Percentiles rank a stretch among this genome's conserved stretches.
These are phyloP conservation scores for Venturia canescens DNA, from an alignment of 1,140 invertebrate species.

Conservation along the genomic window DNA sequence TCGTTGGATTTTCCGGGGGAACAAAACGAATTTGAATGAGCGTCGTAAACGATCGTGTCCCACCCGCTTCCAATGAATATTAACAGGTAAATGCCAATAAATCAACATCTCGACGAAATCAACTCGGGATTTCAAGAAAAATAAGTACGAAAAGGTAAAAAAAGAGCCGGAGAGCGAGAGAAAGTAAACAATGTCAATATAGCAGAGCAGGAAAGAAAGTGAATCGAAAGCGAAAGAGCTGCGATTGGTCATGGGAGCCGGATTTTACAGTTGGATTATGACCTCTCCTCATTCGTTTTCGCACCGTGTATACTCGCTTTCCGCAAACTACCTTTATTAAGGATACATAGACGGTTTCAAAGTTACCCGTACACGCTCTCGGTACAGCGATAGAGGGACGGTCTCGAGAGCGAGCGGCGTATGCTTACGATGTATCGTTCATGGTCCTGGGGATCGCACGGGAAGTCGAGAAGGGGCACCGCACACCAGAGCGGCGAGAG, in stretches of 20 bases:
- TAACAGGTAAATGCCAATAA: too few relatives aligned
- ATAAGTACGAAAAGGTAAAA: not conserved
- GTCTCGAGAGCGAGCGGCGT: not conserved
- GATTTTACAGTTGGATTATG: not conserved
- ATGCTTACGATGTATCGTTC: constrained; percentile 4
- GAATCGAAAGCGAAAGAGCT: not conserved
- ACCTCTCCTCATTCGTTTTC: not conserved
- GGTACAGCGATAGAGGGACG: not conserved
- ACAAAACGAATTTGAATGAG: too few relatives aligned
- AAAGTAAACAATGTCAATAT: too few relatives aligned
- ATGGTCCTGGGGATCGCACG: constrained; percentile 8
- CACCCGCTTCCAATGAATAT: too few relatives aligned
- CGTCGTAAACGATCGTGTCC: too few relatives aligned
- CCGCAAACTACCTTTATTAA: not conserved
- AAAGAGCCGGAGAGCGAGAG: not conserved
- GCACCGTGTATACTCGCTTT: not conserved
- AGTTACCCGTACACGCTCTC: not conserved
- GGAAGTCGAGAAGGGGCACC: constrained; percentile 3
- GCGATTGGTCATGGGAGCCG: not conserved
- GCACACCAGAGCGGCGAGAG: not conserved
- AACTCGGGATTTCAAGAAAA: not conserved
- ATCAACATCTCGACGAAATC: not conserved
- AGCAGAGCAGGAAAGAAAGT: not conserved
- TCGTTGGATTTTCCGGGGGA: too few relatives aligned
- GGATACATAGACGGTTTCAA: not conserved